Conservation (phyloP, 2,113 vertebrate genomes). For the Mesembrinibis cayennensis region DNA sequence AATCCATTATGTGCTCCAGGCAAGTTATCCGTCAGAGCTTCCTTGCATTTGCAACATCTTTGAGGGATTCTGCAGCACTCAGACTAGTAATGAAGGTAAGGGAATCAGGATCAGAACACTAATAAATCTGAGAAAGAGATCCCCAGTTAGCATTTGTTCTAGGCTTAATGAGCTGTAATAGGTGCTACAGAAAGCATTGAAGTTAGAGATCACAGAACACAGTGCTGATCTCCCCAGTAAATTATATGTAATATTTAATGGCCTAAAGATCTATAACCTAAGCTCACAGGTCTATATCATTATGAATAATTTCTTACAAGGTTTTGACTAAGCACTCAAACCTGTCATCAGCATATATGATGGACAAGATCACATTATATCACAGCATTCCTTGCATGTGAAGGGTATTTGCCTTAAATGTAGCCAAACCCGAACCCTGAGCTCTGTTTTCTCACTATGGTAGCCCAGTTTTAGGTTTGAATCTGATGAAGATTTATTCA, state of each 20-base stretch:
- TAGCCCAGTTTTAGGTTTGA: neutral
- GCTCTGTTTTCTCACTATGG: neutral
- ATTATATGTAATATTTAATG: neutral
- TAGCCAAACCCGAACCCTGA: neutral
- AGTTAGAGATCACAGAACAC: neutral
- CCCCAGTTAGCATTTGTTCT: neutral
- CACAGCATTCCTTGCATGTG: neutral
- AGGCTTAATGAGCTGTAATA: neutral
- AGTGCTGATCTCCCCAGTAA: neutral
- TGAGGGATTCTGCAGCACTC: neutral
- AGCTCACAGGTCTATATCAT: neutral
- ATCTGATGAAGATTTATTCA: neutral
- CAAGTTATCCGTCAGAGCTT: neutral
- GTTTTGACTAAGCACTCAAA: neutral
- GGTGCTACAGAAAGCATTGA: rapidly evolving
- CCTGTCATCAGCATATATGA: neutral
- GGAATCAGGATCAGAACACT: neutral
- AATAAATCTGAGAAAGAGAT: neutral
- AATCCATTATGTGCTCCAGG: neutral
- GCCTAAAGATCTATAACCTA: neutral
- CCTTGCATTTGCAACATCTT: neutral
- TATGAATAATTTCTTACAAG: neutral
- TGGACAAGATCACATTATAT: neutral
- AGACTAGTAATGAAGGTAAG: neutral
- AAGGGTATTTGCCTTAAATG: neutral